phyloP scores from a whole-genome alignment of 2,797 vertebrate species.

The Tarsius wallacei region DNA sequence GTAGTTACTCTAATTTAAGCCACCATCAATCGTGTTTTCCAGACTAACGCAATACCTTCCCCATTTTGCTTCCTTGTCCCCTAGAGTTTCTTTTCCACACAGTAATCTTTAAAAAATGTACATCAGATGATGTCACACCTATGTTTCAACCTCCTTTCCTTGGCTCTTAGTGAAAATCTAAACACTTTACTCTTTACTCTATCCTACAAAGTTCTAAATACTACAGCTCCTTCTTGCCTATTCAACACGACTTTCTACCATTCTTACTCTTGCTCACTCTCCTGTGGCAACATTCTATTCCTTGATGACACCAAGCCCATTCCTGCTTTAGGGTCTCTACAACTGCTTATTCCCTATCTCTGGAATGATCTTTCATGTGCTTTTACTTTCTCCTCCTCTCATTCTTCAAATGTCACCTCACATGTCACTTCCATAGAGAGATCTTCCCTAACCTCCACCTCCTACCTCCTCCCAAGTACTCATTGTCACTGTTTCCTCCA shows the following conservation, averaged over 20 bases:
- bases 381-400: constrained; percentile 37
- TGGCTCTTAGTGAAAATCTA: constrained; percentile 57
- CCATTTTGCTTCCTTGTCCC: neutral
- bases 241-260: neutral
- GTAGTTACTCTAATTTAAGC: neutral
- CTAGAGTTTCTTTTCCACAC: neutral
- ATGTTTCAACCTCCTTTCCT: neutral
- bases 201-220: constrained; percentile 19
- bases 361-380: neutral
- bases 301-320: neutral
- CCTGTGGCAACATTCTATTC: neutral
- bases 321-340: neutral
- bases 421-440: neutral
- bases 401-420: constrained; percentile 61
- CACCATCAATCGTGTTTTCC: neutral
- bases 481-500: neutral
- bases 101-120: constrained; percentile 40
- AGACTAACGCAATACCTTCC: neutral
- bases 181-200: constrained; percentile 13
- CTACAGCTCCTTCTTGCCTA: neutral
- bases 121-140: neutral
- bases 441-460: neutral
- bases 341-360: constrained; percentile 2
- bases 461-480: neutral
- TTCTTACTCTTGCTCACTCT: constrained; percentile 28